A percentile compares a stretch with the other conserved stretches of the same genome.
Evolutionary conservation across 2,888 invertebrate species (phyloP).

Genomic region (Hemithea aestivaria): DNA sequence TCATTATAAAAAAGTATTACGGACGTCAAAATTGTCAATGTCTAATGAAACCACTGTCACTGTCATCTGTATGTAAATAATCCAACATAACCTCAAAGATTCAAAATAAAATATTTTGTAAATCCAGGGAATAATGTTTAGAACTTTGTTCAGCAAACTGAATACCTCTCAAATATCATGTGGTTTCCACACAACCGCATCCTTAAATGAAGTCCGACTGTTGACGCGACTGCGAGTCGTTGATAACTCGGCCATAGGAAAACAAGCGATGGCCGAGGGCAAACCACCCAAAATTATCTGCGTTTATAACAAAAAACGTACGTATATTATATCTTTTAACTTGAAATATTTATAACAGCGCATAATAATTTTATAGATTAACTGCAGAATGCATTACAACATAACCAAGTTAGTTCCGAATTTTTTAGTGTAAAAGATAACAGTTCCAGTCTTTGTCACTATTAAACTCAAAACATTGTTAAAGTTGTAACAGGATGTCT

Average conservation of each 20-base stretch:
- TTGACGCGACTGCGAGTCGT: slow-evolving; percentile 92
- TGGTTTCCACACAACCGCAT: slow-evolving; percentile 79
- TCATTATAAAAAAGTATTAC: no score
- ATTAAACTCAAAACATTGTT: no score
- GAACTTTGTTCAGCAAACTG: slow-evolving; percentile 45
- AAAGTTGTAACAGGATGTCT: no score
- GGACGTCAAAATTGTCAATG: no score
- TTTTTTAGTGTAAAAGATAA: no score
- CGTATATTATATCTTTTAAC: slow-evolving; percentile 26
- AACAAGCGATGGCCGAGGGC: slow-evolving; percentile 95
- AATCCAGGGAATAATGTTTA: slow-evolving; percentile 58
- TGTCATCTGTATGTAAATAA: no score
- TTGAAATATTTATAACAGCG: neutral
- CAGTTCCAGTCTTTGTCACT: no score
- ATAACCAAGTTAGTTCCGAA: no score
- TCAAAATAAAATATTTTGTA: neutral
- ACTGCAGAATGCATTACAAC: no score
- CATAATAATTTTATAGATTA: no score
- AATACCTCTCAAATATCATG: slow-evolving; percentile 32
- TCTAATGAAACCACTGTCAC: no score
- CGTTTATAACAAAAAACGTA: slow-evolving; percentile 90
- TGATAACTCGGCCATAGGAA: slow-evolving; percentile 97
- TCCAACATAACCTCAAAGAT: slow-evolving; percentile 31
- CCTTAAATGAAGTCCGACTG: slow-evolving; percentile 83
- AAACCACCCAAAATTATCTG: slow-evolving; percentile 96